Base-by-base conservation (phyloP, 64 coral and sea anemone species). In the Orbicella faveolata region DNA sequence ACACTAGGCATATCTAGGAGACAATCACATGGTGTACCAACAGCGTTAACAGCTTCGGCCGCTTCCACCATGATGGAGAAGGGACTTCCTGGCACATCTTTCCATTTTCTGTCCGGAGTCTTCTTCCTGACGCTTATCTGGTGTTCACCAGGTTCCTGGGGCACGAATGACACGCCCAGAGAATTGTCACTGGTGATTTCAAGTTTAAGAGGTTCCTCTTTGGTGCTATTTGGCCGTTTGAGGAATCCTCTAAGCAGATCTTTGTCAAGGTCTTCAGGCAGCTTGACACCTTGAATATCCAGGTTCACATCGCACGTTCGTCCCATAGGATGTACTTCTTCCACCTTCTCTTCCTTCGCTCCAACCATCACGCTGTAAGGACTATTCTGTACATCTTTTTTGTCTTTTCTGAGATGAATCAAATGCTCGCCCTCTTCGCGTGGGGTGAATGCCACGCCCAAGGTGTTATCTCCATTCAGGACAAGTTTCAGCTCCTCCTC, bases 41-140 rank as follows among this genome's bases (percentile, higher is more conserved):
- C 97, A n/a, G 97, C 97, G 64, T 99, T 99, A 6, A 99, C 94
- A 51, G 97, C 91, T 73, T 99, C 97, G 69, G 97, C 97, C 52
- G 97, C 97, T 69, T 99, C 97, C 15, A 99, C 97, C 97, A 99
- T 99, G 57, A 99, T 92, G 3, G 97, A 95, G 89, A 95, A 99
- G 0, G 97, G 97, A 86, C 97, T 99, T 36, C 97, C 97, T 20
- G 97, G 97, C 5, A 99, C 94, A 25, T 99, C 97, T 20, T 90
- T 87, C 44, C 89, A 85, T 11, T 70, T 70, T 52, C 82, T 70
- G 21, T 85, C 82, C 1, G 82, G 89, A 18, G 80, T 92, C 52
- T 93, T 84, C 88, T 99, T 99, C 54, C 75, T 95, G 1, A 99
- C 93, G 30, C 90, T 93, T 18, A 99, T 99, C 67, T 96, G 88